phyloP scores from a whole-genome alignment of 2,797 vertebrate genomes.

The Anniella stebbinsi region DNA sequence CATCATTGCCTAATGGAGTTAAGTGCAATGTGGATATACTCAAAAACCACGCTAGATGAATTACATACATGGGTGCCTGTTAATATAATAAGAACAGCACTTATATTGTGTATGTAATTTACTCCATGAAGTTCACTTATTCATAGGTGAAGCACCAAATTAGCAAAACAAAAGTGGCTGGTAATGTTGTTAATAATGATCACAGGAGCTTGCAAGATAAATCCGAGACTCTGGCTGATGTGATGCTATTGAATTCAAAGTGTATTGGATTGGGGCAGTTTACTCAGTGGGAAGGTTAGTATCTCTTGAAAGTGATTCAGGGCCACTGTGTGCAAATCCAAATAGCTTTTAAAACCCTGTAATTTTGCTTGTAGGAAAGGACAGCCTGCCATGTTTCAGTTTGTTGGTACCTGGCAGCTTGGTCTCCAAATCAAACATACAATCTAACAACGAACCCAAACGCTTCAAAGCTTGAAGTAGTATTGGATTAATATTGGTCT shows the following conservation, averaged over 20 bases:
- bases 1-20: constrained; percentile 61
- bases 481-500: constrained; percentile 47
- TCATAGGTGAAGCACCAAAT: constrained; percentile 67
- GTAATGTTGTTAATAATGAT: constrained; percentile 67
- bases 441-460: not conserved
- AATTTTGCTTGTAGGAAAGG: constrained; percentile 29
- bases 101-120: constrained; percentile 63
- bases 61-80: constrained; percentile 63
- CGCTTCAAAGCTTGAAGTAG: constrained; percentile 47
- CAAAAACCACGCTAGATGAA: constrained; percentile 54
- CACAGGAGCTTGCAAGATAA: constrained; percentile 54
- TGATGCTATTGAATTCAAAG: constrained; percentile 56
- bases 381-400: not conserved
- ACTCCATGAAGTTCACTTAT: constrained; percentile 64
- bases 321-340: constrained; percentile 39
- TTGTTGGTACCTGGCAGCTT: constrained; percentile 25
- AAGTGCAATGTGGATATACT: constrained; percentile 46
- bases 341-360: constrained; percentile 32
- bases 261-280: constrained; percentile 36
- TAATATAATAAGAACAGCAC: constrained; percentile 63
- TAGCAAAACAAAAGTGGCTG: constrained; percentile 68
- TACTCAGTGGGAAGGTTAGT: constrained; percentile 39
- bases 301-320: constrained; percentile 42
- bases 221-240: constrained; percentile 46
- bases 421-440: constrained; percentile 29